These are phyloP conservation scores for Trichonephila inaurata DNA, from an alignment of 1,140 invertebrate species.

Conservation along the genomic window DNA sequence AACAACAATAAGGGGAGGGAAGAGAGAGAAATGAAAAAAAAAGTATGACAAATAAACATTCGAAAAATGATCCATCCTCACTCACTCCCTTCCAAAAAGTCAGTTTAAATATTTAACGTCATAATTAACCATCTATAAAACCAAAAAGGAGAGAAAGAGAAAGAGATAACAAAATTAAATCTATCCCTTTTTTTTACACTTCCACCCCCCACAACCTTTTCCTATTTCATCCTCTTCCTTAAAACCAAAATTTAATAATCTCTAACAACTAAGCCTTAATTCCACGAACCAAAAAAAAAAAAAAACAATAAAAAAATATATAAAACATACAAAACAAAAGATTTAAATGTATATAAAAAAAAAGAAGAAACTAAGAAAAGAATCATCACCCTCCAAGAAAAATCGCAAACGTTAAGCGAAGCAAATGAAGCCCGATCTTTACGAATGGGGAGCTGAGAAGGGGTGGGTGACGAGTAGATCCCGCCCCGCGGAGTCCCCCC, in stretches of 20 bases:
- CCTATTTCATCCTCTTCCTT: neutral
- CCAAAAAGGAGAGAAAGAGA: conserved; percentile 24
- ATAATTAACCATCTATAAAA: conserved; percentile 73
- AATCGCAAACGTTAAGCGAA: conserved; percentile 46
- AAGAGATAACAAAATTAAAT: conserved; percentile 70
- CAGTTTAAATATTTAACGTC: conserved; percentile 74
- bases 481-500: neutral
- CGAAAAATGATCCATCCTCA: conserved; percentile 58
- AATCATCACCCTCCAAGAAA: conserved; percentile 26
- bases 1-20: neutral
- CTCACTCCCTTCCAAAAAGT: conserved; percentile 9
- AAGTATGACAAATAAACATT: neutral
- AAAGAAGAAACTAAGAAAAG: conserved; percentile 2
- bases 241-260: conserved; percentile 66
- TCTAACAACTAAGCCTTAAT: conserved; percentile 65
- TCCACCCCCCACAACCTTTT: neutral
- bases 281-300: conserved; percentile 2
- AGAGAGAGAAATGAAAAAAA: neutral
- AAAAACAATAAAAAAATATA: conserved; percentile 23
- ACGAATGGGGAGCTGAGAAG: neutral
- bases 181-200: conserved; percentile 40
- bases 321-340: conserved; percentile 1
- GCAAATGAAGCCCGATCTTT: conserved; percentile 58
- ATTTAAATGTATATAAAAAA: neutral
- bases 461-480: neutral